Base-by-base conservation (phyloP, 2,113 vertebrate species). In the Laterallus jamaicensis region DNA sequence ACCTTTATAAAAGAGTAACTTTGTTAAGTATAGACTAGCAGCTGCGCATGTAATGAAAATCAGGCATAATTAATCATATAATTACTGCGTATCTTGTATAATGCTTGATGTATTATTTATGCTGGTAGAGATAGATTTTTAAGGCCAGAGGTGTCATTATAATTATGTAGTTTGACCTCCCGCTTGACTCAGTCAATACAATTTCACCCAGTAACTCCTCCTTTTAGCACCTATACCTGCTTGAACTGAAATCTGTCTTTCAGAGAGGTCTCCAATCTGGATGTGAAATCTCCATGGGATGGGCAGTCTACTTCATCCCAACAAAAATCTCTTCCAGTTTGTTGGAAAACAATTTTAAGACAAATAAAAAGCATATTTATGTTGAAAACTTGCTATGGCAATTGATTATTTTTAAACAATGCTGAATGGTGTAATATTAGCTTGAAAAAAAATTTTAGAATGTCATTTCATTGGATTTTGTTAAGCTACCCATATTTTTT, bases 91-190 rank as follows among this genome's bases (percentile, higher is more conserved):
- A 77, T 6, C 15, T 32, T 22, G 11, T 74, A 26, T 92, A 74
- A 74, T 52, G 7, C 26, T 56, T 74, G 42, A 75, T 84, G 42
- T 28, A 67, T 86, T 86, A 86, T 93, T 95, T 96, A 78, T 81
- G 62, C n/a, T 74, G 37, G 28, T 63, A 77, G 31, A 86, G 47
- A 86, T 14, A 86, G 71, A 88, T 77, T 81, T 88, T 86, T 94
- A 81, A 83, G 73, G 55, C 64, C 60, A 92, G 75, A 88, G 55
- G 28, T 78, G 64, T 86, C 31, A 44, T 58, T 86, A 80, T 66
- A 70, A 88, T 90, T 62, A 55, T 55, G 82, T 86, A 55, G 59
- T 81, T 81, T 93, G 79, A 95, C 73, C n/a, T 86, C 25, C 29
- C 82, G 8, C 37, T 86, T 78, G 40, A 67, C 31, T 90, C 47